phyloP scores from a whole-genome alignment of 2,113 vertebrate species.

The Oreochromis niloticus region DNA sequence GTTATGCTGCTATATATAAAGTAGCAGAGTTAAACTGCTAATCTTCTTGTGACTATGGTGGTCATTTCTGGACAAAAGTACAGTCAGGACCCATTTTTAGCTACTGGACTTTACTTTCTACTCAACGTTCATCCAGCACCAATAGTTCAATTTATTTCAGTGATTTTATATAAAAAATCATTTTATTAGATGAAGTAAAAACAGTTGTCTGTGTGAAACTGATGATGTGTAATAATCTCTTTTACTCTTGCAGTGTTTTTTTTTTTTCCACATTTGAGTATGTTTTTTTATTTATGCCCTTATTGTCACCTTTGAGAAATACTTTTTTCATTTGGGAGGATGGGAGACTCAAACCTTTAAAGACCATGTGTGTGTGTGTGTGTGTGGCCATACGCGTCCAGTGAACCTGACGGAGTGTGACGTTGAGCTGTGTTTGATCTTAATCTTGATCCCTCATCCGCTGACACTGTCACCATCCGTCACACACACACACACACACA shows the following conservation, averaged over 20 bases:
- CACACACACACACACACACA: conserved; percentile 62
- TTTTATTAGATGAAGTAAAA: not conserved
- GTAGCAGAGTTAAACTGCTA: not conserved
- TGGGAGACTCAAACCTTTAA: not conserved
- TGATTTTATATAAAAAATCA: not conserved
- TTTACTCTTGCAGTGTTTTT: not conserved
- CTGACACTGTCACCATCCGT: conserved; percentile 92
- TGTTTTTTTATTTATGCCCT: not conserved
- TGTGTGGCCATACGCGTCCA: conserved; percentile 19
- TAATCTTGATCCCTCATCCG: conserved; percentile 92
- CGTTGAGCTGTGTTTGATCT: conserved; percentile 84
- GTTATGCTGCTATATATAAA: not conserved
- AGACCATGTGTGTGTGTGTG: not conserved
- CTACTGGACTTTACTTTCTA: not conserved
- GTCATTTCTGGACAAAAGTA: not conserved
- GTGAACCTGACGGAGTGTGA: conserved; percentile 64
- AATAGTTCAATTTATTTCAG: not conserved
- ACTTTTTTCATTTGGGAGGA: not conserved
- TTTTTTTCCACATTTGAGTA: not conserved
- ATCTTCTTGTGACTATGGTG: not conserved
- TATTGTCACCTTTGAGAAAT: not conserved
- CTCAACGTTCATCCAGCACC: not conserved
- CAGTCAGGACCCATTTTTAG: not conserved
- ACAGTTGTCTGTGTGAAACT: not conserved
- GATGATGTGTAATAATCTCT: not conserved